phyloP scores from a whole-genome alignment of 2,888 invertebrate species.

The Hydroisotoma schaefferi region DNA sequence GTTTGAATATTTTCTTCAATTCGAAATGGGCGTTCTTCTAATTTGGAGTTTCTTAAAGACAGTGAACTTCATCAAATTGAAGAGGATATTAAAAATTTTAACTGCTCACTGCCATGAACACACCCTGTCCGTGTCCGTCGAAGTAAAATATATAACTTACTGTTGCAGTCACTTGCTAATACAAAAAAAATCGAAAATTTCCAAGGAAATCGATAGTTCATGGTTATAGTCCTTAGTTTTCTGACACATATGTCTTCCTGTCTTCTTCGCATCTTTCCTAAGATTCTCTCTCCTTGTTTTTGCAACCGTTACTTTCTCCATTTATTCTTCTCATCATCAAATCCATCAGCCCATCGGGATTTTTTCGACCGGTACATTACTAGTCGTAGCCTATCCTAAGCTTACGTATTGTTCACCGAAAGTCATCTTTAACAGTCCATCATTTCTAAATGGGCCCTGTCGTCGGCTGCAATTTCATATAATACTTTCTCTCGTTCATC shows the following conservation, averaged over 20 bases:
- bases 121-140: no score
- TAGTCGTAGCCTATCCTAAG: no score
- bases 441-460: conserved; percentile 23
- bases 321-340: neutral
- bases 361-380: no score
- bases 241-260: conserved; percentile 36
- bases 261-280: conserved; percentile 18
- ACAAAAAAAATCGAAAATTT: conserved; percentile 32
- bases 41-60: no score
- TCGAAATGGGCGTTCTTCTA: no score
- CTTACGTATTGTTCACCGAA: conserved; percentile 16
- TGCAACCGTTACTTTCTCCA: conserved; percentile 10
- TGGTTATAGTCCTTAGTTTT: conserved; percentile 28
- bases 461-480: conserved; percentile 16
- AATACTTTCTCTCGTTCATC: neutral
- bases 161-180: conserved; percentile 11
- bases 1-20: no score
- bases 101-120: no score
- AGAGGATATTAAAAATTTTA: no score
- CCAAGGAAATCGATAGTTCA: conserved; percentile 30
- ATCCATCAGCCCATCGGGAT: neutral
- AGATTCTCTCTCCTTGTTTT: conserved; percentile 12
- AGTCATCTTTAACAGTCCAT: conserved; percentile 24
- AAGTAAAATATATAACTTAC: conserved; percentile 6
- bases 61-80: no score